Conservation (phyloP, 2,888 invertebrate species). For the Neuroscelio doddi region DNA sequence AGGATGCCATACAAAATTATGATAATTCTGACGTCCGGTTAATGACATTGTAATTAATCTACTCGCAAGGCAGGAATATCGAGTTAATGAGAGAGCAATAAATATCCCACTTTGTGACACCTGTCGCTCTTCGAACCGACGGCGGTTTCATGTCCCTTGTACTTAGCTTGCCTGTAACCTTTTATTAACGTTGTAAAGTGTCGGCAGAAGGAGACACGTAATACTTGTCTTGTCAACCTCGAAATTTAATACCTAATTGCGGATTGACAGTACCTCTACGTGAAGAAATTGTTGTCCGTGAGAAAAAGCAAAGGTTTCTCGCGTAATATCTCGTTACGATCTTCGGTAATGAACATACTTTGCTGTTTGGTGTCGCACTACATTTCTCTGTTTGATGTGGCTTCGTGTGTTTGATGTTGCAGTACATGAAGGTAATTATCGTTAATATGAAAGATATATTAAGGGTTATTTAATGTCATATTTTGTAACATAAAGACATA, state of each 20-base stretch:
- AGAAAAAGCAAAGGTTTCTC: neutral
- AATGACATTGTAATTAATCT: constrained; percentile 11
- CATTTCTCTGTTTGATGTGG: too few species aligned
- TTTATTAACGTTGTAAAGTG: constrained; percentile 8
- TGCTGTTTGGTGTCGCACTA: too few species aligned
- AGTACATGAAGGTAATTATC: too few species aligned
- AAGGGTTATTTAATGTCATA: too few species aligned
- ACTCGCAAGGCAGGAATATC: neutral
- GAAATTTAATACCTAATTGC: neutral
- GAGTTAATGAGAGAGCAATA: constrained; percentile 9
- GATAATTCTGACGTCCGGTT: constrained; percentile 1
- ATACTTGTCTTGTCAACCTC: neutral
- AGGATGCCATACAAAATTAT: neutral
- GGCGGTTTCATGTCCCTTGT: constrained; percentile 3
- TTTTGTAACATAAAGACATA: too few species aligned
- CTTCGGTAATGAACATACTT: too few species aligned
- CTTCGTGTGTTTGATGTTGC: too few species aligned
- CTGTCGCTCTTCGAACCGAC: constrained; percentile 6
- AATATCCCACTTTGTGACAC: constrained; percentile 12
- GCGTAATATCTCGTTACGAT: too few species aligned
- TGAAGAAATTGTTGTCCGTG: neutral
- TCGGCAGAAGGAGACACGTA: constrained; percentile 1
- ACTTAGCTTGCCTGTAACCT: constrained; percentile 10
- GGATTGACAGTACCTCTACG: neutral
- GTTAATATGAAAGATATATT: too few species aligned